Base-by-base conservation (phyloP, 2,888 invertebrate genomes). In the Graphium colonna region DNA sequence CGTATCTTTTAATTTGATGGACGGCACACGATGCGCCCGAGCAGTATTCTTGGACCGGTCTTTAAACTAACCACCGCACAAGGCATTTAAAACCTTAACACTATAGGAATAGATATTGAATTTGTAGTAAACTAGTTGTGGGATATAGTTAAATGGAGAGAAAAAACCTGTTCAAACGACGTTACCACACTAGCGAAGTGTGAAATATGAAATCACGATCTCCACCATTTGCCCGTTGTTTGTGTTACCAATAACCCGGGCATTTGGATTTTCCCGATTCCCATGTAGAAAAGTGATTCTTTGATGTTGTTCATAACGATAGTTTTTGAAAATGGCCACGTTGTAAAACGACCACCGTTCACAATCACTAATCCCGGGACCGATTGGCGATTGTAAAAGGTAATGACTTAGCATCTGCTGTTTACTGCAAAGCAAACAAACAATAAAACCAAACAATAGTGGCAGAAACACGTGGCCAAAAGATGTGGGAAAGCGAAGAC, bases 151-250 rank as follows among this genome's bases (percentile, higher is more conserved):
- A 77, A 74, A 71, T 76, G 77, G 79, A 36, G 36, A 81, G 77
- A 52, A 51, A 73, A 75, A 82, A 85, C 86, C 82, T 79, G 85
- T 83, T 69, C 70, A 70, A 71, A 68, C 75, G 69, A 71, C 73
- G 75, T 79, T 78, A 78, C 81, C 77, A 77, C 82, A 81, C 83
- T 78, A 72, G 74, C 75, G 72, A 82, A 86, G 89, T 89, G 89
- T 88, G 87, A 89, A 89, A 87, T 87, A 89, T 87, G 86, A 86
- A 89, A 89, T 89, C 89, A 89, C 89, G 89, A 89, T 75, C 49
- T 82, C 77, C 74, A 73, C 76, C 77, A 80, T 80, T 80, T 73
- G 81, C 75, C 70, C 69, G 75, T 70, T 83, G 82, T 89, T 88
- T 87, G 85, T 79, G 82, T 83, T 83, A 82, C 79, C 82, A 86